Conservation (phyloP, 2,888 invertebrate species). For the Theretra japonica region DNA sequence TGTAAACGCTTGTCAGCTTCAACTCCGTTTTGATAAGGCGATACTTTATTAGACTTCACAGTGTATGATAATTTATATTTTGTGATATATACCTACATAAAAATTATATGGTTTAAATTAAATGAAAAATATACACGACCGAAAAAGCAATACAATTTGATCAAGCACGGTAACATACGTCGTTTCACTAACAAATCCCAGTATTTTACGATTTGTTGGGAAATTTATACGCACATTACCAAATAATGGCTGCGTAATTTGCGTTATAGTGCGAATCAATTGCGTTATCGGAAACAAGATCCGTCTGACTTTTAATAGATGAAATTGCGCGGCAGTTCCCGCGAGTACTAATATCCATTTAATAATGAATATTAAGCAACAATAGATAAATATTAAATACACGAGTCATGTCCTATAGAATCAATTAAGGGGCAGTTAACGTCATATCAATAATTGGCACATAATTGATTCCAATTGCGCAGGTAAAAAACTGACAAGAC, state of each 20-base stretch:
- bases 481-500: conserved; percentile 32
- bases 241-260: not conserved
- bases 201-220: not conserved
- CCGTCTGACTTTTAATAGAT: not conserved
- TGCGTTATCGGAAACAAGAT: not conserved
- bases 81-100: too few species aligned
- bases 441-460: conserved; percentile 16
- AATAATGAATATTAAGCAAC: conserved; percentile 29
- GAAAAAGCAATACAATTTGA: not conserved
- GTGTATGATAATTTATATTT: not conserved
- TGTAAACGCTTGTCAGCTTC: not conserved
- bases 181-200: not conserved
- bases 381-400: conserved; percentile 30
- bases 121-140: too few species aligned
- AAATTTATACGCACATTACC: conserved; percentile 8
- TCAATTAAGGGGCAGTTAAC: conserved; percentile 31
- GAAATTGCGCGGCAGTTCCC: not conserved
- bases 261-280: not conserved
- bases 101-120: too few species aligned
- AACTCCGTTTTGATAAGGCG: too few species aligned
- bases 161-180: not conserved
- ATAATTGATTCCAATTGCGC: conserved; percentile 33
- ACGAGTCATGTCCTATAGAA: conserved; percentile 32
- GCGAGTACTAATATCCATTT: not conserved
- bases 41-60: not conserved